Evolutionary conservation across 2,113 vertebrate genomes (phyloP), one percentile per base, ranked within the genome.

Genomic region (Meriones unguiculatus): DNA sequence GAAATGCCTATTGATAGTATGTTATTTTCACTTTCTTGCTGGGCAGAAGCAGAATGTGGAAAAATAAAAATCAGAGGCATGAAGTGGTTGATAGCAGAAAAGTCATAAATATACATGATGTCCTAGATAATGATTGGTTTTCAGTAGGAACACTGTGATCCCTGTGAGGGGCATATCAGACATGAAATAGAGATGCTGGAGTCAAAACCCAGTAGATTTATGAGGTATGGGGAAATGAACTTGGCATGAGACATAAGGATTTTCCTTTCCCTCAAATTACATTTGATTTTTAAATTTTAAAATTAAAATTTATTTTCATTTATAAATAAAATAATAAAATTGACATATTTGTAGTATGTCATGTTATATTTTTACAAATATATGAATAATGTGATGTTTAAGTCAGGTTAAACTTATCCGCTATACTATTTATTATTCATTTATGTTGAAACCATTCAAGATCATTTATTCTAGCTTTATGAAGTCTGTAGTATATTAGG

Each of bases 21-120:
- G 46, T 82, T 87, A 70, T 75, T 96, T 97, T 95, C n/a, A 76
- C 41, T 35, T 92, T 90, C 75, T 97, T 77, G 1, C 30, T 87
- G 64, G 17, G 24, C 67, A n/a, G 18, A 90, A 87, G 30, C 64
- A 82, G 57, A 82, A 77, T 82, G 38, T 50, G 86, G 65, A 30
- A 76, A 95, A 86, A 85, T 93, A 78, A 91, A 90, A 86, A 87
- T 28, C 32, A 95, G 50, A 82, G 20, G 14, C 64, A 50, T 75
- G 28, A 92, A 90, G 18, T 12, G 5, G 67, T 14, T 93, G 73
- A 67, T 22, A 84, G 22, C 24, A 90, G 57, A 87, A 87, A 28
- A 76, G 35, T 38, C 86, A 89, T 52, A 95, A 85, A 89, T 80
- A 89, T 81, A 89, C 67, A 92, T n/a, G 20, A 7, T 75, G 62